Conservation (phyloP, 1,140 invertebrate genomes). For the Papilio polyxenes region DNA sequence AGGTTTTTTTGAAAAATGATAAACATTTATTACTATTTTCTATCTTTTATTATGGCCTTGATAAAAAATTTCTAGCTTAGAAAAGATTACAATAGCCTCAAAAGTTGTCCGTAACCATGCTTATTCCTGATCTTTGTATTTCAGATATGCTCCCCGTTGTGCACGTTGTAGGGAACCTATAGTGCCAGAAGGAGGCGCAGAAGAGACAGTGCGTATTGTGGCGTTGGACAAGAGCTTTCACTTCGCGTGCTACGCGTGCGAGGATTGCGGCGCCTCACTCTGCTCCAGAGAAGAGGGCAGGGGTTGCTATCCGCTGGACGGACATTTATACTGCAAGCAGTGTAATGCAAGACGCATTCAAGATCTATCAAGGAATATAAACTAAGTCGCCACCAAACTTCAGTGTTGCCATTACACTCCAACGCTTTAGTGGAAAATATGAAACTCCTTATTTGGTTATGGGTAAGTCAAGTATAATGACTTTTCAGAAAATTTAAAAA, state of each 20-base stretch:
- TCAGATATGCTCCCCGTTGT: conserved; percentile 95
- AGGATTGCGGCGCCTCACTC: conserved; percentile 95
- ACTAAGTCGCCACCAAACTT: conserved; percentile 45
- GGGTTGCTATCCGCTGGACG: conserved; percentile 97
- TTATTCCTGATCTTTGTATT: conserved; percentile 18
- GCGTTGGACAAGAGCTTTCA: conserved; percentile 98
- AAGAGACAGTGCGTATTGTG: conserved; percentile 98
- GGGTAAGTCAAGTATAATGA: too few species aligned
- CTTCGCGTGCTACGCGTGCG: conserved; percentile 98
- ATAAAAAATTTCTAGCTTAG: conserved; percentile 3
- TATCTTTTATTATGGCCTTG: too few species aligned
- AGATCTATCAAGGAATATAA: conserved; percentile 88
- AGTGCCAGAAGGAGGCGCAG: conserved; percentile 95
- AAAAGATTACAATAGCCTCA: too few species aligned
- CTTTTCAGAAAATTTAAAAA: too few species aligned
- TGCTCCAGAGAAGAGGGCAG: conserved; percentile 97
- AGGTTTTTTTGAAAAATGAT: too few species aligned
- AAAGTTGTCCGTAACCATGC: neutral
- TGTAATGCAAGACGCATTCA: conserved; percentile 96
- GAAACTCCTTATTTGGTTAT: too few species aligned
- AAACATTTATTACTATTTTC: too few species aligned
- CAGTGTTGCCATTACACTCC: too few species aligned
- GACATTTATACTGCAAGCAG: conserved; percentile 96
- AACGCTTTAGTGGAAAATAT: too few species aligned
- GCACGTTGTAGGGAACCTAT: conserved; percentile 96